phyloP scores from a whole-genome alignment of 1,140 invertebrate species.

The Orchestia grillus region DNA sequence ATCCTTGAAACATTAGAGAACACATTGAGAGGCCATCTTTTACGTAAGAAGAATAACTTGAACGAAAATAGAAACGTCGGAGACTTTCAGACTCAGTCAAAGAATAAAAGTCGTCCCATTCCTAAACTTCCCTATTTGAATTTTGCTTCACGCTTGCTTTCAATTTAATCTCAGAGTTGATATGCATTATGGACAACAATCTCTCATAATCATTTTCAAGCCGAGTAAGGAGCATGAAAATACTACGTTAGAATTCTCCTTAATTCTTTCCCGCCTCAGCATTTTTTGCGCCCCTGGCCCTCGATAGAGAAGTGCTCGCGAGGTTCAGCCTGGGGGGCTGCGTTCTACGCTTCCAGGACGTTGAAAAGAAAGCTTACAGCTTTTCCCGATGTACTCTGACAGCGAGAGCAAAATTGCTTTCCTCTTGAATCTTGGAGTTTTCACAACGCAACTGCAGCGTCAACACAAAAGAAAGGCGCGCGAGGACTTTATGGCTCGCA shows the following conservation, averaged over 20 bases:
- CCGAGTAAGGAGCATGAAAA: not conserved
- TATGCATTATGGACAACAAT: not conserved
- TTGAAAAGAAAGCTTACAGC: not conserved
- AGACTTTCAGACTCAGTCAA: too few species aligned
- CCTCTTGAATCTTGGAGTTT: not conserved
- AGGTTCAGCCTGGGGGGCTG: not conserved
- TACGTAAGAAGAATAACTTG: too few species aligned
- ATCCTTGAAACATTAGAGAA: too few species aligned
- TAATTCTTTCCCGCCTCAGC: not conserved
- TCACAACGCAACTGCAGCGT: not conserved
- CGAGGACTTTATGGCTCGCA: not conserved
- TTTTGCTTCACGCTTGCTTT: not conserved
- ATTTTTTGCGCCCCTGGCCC: not conserved
- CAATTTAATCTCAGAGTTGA: not conserved
- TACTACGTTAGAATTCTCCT: not conserved
- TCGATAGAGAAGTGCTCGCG: not conserved
- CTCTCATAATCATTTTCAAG: not conserved
- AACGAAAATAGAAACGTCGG: too few species aligned
- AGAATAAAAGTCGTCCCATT: too few species aligned
- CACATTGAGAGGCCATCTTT: too few species aligned
- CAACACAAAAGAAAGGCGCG: not conserved
- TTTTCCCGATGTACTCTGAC: not conserved
- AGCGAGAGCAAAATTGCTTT: not conserved
- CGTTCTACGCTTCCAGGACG: not conserved
- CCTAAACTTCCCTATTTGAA: too few species aligned